A percentile compares a stretch with the other conserved stretches of the same genome.
Evolutionary conservation across 2,797 vertebrate genomes (phyloP).

Genomic region (Adrianichthys oophorus): DNA sequence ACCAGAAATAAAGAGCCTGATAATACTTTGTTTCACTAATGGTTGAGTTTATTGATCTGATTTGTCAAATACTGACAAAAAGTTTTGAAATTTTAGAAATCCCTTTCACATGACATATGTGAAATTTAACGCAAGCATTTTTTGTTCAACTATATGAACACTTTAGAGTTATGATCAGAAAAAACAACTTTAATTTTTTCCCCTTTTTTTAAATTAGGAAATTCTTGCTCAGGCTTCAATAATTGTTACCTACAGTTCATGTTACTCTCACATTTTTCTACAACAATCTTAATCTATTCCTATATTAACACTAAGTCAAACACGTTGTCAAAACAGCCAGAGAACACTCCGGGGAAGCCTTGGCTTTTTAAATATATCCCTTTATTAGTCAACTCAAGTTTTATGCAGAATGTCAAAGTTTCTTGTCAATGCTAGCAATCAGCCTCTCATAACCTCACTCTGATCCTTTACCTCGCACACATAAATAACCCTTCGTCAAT

Average conservation of each 20-base stretch:
- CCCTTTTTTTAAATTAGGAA: too few relatives aligned
- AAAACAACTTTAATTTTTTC: too few relatives aligned
- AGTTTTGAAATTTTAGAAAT: too few relatives aligned
- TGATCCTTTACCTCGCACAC: constrained; percentile 66
- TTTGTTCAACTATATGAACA: too few relatives aligned
- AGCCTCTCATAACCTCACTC: constrained; percentile 62
- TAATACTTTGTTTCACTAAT: too few relatives aligned
- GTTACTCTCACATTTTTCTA: constrained; percentile 6
- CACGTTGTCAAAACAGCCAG: constrained; percentile 6
- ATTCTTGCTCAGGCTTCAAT: background rate
- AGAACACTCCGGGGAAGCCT: constrained; percentile 16
- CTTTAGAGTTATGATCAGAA: too few relatives aligned
- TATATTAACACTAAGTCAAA: constrained; percentile 20
- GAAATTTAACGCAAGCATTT: too few relatives aligned
- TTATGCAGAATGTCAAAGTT: constrained; percentile 58
- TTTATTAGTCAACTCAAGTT: constrained; percentile 41
- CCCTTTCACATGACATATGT: too few relatives aligned
- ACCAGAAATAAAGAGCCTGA: too few relatives aligned
- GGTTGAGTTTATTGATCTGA: too few relatives aligned
- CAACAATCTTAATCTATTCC: constrained; percentile 1
- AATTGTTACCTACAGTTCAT: background rate
- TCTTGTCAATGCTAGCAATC: constrained; percentile 69
- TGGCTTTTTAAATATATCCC: constrained; percentile 24
- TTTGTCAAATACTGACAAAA: too few relatives aligned
- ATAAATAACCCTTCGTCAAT: constrained; percentile 66